Evolutionary conservation across 2,888 invertebrate genomes (phyloP).

Genomic region (Coleophora flavipennella): DNA sequence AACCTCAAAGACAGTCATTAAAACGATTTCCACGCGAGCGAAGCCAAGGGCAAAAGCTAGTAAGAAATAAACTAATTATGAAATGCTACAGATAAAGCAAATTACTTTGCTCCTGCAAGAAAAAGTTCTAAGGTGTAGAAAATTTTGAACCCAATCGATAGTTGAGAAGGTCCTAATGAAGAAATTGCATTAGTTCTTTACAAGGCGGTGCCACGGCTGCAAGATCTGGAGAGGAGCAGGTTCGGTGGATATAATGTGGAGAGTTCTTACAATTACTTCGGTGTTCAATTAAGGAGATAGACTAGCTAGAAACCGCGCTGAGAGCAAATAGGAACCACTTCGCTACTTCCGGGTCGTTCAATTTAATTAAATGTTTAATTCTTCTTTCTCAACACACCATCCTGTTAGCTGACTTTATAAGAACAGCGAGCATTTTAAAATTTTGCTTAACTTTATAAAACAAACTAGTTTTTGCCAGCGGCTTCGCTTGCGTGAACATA

Average conservation of each 20-base stretch:
- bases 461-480: too few relatives aligned
- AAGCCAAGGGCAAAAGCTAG: too few relatives aligned
- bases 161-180: conserved; percentile 32
- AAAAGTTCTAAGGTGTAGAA: too few relatives aligned
- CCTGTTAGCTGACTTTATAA: background rate
- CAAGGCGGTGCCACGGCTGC: conserved; percentile 11
- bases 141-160: conserved; percentile 29
- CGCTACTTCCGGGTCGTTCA: conserved; percentile 32
- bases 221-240: background rate
- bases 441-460: too few relatives aligned
- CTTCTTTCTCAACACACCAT: conserved; percentile 3
- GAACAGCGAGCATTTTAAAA: background rate
- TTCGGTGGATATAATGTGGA: conserved; percentile 28
- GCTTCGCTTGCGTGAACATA: too few relatives aligned
- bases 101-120: too few relatives aligned
- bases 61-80: too few relatives aligned
- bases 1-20: too few relatives aligned
- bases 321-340: conserved; percentile 32
- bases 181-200: conserved; percentile 28
- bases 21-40: too few relatives aligned
- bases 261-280: conserved; percentile 42
- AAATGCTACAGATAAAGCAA: too few relatives aligned
- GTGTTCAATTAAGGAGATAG: conserved; percentile 41
- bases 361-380: conserved; percentile 35
- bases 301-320: conserved; percentile 27